Percentiles rank a stretch among this genome's conserved stretches.
Conservation (phyloP, 1,140 invertebrate genomes). For the Melitaea cinxia region DNA sequence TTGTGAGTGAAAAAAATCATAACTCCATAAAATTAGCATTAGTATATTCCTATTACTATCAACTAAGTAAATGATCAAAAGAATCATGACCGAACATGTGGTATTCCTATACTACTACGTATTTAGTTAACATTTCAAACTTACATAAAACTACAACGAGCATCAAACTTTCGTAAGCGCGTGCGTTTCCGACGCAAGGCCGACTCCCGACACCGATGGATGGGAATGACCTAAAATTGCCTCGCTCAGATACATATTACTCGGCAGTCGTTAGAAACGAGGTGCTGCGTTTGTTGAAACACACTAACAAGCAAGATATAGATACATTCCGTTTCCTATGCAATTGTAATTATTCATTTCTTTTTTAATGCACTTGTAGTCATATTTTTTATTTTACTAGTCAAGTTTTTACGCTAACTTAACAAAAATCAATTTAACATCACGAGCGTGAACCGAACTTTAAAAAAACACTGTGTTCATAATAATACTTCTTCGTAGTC, state of each 20-base stretch:
- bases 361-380: neutral
- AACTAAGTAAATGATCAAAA: too few species aligned
- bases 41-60: too few species aligned
- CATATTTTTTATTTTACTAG: too few species aligned
- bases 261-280: conserved; percentile 30
- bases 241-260: conserved; percentile 34
- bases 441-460: conserved; percentile 7
- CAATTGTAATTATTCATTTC: neutral
- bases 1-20: too few species aligned
- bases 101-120: too few species aligned
- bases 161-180: conserved; percentile 12
- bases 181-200: conserved; percentile 39
- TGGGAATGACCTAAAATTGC: conserved; percentile 70
- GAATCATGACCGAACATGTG: too few species aligned
- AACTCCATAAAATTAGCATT: too few species aligned
- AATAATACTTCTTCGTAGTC: conserved; percentile 44
- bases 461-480: conserved; percentile 37
- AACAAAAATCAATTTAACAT: conserved; percentile 23
- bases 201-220: conserved; percentile 46
- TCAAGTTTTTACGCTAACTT: too few species aligned
- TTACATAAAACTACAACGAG: conserved; percentile 3
- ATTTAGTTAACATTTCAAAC: neutral
- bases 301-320: neutral
- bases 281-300: conserved; percentile 18
- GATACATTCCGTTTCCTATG: neutral